Evolutionary conservation across 2,797 vertebrate genomes (phyloP).

Genomic region (Limnodromus scolopaceus): DNA sequence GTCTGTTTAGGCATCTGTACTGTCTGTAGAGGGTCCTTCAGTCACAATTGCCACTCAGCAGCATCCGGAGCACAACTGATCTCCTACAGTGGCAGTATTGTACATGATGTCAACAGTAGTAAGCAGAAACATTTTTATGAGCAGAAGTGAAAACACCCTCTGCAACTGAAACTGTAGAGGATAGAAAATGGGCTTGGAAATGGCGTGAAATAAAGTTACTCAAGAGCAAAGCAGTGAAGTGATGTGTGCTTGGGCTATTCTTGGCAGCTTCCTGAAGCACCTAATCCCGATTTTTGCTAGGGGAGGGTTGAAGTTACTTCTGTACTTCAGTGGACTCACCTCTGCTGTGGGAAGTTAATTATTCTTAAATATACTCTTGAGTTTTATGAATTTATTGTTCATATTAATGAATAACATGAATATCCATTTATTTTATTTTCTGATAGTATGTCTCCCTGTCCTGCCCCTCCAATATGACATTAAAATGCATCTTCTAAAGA

Average conservation of each 20-base stretch:
- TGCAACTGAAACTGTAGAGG: not conserved
- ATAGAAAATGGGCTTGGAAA: not conserved
- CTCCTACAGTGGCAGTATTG: not conserved
- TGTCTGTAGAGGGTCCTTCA: not conserved
- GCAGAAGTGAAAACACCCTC: not conserved
- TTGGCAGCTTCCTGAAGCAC: not conserved
- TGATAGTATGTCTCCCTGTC: not conserved
- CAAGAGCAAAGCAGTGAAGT: not conserved
- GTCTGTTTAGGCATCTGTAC: not conserved
- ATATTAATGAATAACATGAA: not conserved
- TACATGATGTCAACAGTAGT: not conserved
- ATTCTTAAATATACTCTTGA: not conserved
- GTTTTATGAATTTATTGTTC: not conserved
- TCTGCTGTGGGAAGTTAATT: not conserved
- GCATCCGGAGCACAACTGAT: not conserved
- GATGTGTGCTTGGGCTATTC: not conserved
- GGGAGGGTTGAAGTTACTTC: not conserved
- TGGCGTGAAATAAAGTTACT: not conserved
- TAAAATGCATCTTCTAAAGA: not conserved
- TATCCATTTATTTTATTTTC: not conserved
- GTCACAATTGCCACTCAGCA: not conserved
- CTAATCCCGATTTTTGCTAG: not conserved
- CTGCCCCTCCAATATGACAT: not conserved
- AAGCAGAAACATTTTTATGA: not conserved
- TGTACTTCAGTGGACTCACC: not conserved